Conservation (phyloP, 2,113 vertebrate genomes). For the Jacana jacana region DNA sequence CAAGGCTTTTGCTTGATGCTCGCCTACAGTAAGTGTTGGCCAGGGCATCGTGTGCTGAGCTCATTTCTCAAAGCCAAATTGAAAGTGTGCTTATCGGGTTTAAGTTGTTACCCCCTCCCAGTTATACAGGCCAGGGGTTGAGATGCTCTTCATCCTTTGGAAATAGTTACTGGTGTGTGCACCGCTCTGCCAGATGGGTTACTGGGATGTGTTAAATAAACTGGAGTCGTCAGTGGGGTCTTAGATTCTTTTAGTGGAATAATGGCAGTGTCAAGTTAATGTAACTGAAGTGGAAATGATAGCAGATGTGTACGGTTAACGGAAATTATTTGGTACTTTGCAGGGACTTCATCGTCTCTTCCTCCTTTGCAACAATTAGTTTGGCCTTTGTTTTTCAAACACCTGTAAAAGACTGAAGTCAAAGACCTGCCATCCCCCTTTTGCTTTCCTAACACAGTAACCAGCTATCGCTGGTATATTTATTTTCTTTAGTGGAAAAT, state of each 20-base stretch:
- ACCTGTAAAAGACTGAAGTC: not conserved
- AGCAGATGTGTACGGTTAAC: not conserved
- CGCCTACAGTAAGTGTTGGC: not conserved
- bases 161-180: not conserved
- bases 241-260: not conserved
- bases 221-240: not conserved
- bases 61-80: not conserved
- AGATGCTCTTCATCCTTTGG: not conserved
- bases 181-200: accelerated
- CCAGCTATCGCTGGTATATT: not conserved
- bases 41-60: not conserved
- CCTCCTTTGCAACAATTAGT: not conserved
- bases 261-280: not conserved
- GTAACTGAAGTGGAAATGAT: not conserved
- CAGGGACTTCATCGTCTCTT: not conserved
- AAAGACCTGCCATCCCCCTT: not conserved
- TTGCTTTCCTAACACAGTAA: not conserved
- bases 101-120: not conserved
- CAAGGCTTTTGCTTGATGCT: not conserved
- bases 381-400: not conserved
- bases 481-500: not conserved
- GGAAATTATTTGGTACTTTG: not conserved
- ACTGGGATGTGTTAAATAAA: not conserved
- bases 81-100: not conserved
- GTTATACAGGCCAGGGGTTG: accelerated